Evolutionary conservation across 2,888 invertebrate species (phyloP), one percentile per base, ranked within the genome.

Genomic region (Adela reaumurella): DNA sequence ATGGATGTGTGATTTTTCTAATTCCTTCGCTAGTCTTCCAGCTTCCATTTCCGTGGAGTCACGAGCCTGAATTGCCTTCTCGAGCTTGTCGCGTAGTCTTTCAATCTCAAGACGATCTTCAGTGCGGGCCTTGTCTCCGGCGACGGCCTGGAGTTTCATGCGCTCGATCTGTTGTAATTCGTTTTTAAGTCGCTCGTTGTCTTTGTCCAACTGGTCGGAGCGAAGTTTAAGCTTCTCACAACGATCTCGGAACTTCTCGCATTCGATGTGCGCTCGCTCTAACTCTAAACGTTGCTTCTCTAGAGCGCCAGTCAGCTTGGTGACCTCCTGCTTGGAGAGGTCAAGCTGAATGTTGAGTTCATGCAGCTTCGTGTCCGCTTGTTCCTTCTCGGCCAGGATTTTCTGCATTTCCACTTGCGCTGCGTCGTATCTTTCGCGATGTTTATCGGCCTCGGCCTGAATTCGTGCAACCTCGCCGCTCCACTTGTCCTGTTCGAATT

Each of bases 1-100:
- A 70, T 90, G 89, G 73, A 90, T 83, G 65, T 92, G 92, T 47
- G 91, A 88, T 70, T 92, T 92, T 68, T 92, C 93, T 50, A 91
- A 81, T 72, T 92, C 94, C 64, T 91, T 90, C 18, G 91, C 90
- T 54, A 93, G 73, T 54, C 91, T 82, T 49, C 90, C 90, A 24
- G 91, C 91, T 66, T 93, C 93, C 70, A 91, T 82, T 77, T 92
- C 92, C 6, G 91, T 91, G 46, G 90, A 86, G 62, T 92, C 92
- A 58, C 92, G 82, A 0, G 88, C 87, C 62, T 88, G 87, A 53
- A 92, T 85, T 14, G 92, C 90, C 69, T 92, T 92, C 62, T 94
- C 94, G 49, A 93, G 79, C 65, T 92, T 91, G 58, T 94, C 93
- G 56, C 92, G 85, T 50, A 93, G 77, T 56, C 92, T 83, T 67